A percentile compares a stretch with the other conserved stretches of the same genome.
phyloP scores from a whole-genome alignment of 2,113 vertebrate species.

The Mungos mungo region DNA sequence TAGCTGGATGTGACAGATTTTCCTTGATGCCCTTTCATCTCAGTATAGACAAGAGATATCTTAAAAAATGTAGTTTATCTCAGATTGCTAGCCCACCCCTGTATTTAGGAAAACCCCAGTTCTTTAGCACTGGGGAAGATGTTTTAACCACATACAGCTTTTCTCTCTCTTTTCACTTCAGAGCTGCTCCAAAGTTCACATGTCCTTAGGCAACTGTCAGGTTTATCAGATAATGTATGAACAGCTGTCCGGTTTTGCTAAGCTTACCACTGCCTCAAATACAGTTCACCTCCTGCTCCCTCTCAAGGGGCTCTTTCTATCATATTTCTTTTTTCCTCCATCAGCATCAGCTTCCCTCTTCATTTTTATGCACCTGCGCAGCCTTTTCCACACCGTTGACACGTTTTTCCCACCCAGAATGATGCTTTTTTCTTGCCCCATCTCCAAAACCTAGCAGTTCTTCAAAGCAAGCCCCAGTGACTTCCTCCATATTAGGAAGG shows the following conservation, averaged over 20 bases:
- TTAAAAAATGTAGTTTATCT: not conserved
- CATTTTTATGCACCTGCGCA: not conserved
- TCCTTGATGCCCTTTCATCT: not conserved
- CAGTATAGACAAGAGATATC: not conserved
- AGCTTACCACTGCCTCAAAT: conserved; percentile 12
- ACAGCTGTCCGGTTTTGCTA: conserved; percentile 30
- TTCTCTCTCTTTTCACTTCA: not conserved
- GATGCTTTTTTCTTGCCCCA: not conserved
- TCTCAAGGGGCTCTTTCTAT: not conserved
- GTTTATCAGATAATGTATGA: conserved; percentile 40
- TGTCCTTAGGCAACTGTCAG: conserved; percentile 58
- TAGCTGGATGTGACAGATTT: not conserved
- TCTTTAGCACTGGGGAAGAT: not conserved
- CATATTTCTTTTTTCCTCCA: not conserved
- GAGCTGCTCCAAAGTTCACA: not conserved
- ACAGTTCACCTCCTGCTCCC: not conserved
- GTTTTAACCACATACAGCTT: not conserved
- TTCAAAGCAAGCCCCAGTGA: not conserved
- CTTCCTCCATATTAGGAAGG: not conserved
- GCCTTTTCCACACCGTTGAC: not conserved
- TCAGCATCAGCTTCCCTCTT: not conserved
- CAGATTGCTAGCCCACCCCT: not conserved
- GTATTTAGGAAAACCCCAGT: not conserved
- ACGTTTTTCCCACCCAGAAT: not conserved
- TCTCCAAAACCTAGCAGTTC: not conserved